These are phyloP conservation scores for Anoncus sp. DNA, from an alignment of 2,888 invertebrate genomes.

Conservation along the genomic window DNA sequence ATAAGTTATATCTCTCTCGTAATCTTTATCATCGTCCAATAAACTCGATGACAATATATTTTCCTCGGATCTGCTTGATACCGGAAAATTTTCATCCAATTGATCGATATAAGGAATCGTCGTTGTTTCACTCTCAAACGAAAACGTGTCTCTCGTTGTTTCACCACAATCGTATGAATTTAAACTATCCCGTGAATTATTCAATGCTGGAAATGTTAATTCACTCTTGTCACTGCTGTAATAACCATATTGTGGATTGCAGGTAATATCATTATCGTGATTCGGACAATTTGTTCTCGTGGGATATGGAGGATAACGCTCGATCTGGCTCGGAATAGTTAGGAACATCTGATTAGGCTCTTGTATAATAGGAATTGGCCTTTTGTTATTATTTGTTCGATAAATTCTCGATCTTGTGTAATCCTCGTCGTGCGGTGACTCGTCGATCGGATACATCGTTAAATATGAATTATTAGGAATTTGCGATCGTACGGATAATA, in stretches of 20 bases:
- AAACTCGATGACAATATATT: slow-evolving; percentile 33
- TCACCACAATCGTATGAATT: slow-evolving; percentile 48
- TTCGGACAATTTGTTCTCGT: slow-evolving; percentile 44
- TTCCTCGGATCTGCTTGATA: slow-evolving; percentile 55
- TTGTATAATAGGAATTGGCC: slow-evolving; percentile 73
- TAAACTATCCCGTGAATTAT: slow-evolving; percentile 65
- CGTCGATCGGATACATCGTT: slow-evolving; percentile 71
- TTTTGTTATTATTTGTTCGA: slow-evolving; percentile 69
- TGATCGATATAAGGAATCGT: slow-evolving; percentile 76
- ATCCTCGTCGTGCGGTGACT: slow-evolving; percentile 66
- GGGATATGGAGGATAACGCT: slow-evolving; percentile 73
- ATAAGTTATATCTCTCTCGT: neutral
- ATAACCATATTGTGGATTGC: slow-evolving; percentile 69
- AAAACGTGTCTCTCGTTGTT: slow-evolving; percentile 26
- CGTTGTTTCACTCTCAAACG: slow-evolving; percentile 57
- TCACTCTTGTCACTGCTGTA: slow-evolving; percentile 74
- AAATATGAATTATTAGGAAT: slow-evolving; percentile 65
- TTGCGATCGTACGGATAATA: slow-evolving; percentile 49
- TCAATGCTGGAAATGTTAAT: slow-evolving; percentile 70
- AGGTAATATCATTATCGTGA: slow-evolving; percentile 8
- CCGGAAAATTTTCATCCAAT: slow-evolving; percentile 58
- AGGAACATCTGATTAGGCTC: slow-evolving; percentile 75
- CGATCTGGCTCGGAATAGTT: slow-evolving; percentile 74
- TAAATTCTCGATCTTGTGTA: slow-evolving; percentile 60
- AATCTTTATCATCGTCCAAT: slow-evolving; percentile 5